Percentiles rank a stretch among this genome's conserved stretches.
phyloP scores from a whole-genome alignment of 2,113 vertebrate genomes.

The Eulacestoma nigropectus region DNA sequence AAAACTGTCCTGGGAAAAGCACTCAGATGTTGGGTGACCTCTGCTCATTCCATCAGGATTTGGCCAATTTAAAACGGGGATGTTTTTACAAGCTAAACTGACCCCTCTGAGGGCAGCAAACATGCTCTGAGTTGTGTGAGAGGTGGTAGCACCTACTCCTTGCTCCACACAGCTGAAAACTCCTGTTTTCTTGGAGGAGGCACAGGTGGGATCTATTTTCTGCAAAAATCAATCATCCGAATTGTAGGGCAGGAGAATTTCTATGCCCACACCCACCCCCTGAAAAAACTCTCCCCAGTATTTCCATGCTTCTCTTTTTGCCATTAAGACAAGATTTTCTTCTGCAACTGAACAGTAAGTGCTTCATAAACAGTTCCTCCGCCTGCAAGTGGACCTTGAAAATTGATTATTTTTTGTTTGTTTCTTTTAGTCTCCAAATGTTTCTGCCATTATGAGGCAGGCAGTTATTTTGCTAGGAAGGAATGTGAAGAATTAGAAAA shows the following conservation, averaged over 20 bases:
- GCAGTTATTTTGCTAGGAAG: constrained; percentile 37
- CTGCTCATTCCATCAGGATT: not conserved
- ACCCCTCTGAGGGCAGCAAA: not conserved
- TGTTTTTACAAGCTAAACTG: not conserved
- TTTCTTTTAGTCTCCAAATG: constrained; percentile 70
- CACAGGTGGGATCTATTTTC: not conserved
- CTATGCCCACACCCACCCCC: not conserved
- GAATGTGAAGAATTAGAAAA: constrained; percentile 49
- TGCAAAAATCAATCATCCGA: constrained; percentile 8
- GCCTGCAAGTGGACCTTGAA: constrained; percentile 76
- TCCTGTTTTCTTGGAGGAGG: not conserved
- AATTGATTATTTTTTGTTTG: constrained; percentile 79
- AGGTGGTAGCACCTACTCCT: not conserved
- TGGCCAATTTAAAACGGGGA: not conserved
- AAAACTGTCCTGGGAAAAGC: not conserved
- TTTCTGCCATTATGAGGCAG: constrained; percentile 58
- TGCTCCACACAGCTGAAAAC: not conserved
- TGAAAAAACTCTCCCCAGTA: not conserved
- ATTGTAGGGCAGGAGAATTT: constrained; percentile 35
- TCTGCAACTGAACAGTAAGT: constrained; percentile 69
- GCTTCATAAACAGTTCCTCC: constrained; percentile 73
- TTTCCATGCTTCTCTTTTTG: constrained; percentile 58
- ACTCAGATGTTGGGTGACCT: not conserved
- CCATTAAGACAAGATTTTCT: constrained; percentile 67
- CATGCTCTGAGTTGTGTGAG: not conserved